Conservation (phyloP, 92 coral and sea anemone genomes). For the Phymanthus crucifer region DNA sequence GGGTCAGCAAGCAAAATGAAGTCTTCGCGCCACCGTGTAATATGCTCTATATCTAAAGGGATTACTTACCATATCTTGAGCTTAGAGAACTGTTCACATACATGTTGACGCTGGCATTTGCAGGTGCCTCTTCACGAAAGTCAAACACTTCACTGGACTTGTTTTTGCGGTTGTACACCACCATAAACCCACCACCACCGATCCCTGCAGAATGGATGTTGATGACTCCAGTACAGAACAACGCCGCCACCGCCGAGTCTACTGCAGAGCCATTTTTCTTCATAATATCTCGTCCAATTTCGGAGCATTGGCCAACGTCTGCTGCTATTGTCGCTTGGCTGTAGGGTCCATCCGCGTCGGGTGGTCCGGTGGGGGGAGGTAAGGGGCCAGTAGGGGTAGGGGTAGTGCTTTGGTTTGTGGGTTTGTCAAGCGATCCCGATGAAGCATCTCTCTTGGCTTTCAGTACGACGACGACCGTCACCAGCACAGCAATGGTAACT, state of each 20-base stretch:
- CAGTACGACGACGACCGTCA: not conserved
- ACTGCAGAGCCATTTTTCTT: conserved; percentile 83
- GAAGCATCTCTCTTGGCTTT: not conserved
- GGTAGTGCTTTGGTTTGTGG: not conserved
- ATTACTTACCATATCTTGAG: conserved; percentile 63
- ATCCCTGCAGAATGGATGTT: conserved; percentile 98
- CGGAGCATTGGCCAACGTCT: conserved; percentile 63
- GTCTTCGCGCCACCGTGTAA: not conserved
- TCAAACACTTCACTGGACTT: conserved; percentile 65
- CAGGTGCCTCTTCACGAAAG: conserved; percentile 88
- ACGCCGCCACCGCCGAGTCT: conserved; percentile 80
- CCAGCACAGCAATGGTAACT: conserved; percentile 15
- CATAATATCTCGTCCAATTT: conserved; percentile 78
- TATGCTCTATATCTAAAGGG: not conserved
- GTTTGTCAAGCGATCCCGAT: not conserved
- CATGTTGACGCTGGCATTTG: conserved; percentile 61
- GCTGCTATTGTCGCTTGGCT: conserved; percentile 69
- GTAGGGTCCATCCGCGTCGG: conserved; percentile 73
- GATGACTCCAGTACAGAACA: conserved; percentile 86
- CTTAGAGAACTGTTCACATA: conserved; percentile 67
- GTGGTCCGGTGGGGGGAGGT: conserved; percentile 48
- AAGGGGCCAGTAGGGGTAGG: conserved; percentile 12
- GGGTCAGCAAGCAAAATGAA: too few species aligned
- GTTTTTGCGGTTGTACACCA: conserved; percentile 58
- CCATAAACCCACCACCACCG: conserved; percentile 98